Conservation (phyloP, 1,140 invertebrate species). For the Procambarus clarkii region DNA sequence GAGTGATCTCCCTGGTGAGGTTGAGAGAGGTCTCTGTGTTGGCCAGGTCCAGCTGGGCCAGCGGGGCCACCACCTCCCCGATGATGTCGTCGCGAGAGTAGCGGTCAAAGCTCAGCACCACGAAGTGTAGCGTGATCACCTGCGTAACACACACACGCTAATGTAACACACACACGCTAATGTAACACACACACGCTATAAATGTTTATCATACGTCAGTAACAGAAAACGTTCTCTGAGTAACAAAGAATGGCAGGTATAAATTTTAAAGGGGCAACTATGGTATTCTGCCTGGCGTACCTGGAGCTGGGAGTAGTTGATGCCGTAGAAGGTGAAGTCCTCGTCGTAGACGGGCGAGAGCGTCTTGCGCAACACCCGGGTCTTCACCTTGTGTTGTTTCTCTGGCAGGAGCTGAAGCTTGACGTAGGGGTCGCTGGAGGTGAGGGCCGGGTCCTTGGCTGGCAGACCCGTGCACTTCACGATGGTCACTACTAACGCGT, state of each 20-base stretch:
- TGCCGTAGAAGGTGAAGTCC: slow-evolving; percentile 97
- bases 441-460: slow-evolving; percentile 83
- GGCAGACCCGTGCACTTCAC: slow-evolving; percentile 90
- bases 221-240: too few species aligned
- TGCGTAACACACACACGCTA: slow-evolving; percentile 74
- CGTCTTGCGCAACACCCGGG: slow-evolving; percentile 93
- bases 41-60: slow-evolving; percentile 76
- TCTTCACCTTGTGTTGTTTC: slow-evolving; percentile 96
- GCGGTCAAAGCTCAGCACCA: slow-evolving; percentile 96
- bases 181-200: neutral
- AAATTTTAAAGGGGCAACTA: too few species aligned
- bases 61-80: slow-evolving; percentile 93
- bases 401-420: slow-evolving; percentile 95
- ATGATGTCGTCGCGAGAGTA: slow-evolving; percentile 98
- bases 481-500: slow-evolving; percentile 92
- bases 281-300: slow-evolving; percentile 73
- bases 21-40: slow-evolving; percentile 73
- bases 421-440: slow-evolving; percentile 92
- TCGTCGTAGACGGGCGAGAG: slow-evolving; percentile 95
- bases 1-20: slow-evolving; percentile 89
- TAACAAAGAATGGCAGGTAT: too few species aligned
- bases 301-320: slow-evolving; percentile 87
- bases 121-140: slow-evolving; percentile 93
- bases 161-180: neutral
- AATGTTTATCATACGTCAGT: neutral